Base-by-base conservation (phyloP, 2,113 vertebrate species). In the Ranitomeya imitator region DNA sequence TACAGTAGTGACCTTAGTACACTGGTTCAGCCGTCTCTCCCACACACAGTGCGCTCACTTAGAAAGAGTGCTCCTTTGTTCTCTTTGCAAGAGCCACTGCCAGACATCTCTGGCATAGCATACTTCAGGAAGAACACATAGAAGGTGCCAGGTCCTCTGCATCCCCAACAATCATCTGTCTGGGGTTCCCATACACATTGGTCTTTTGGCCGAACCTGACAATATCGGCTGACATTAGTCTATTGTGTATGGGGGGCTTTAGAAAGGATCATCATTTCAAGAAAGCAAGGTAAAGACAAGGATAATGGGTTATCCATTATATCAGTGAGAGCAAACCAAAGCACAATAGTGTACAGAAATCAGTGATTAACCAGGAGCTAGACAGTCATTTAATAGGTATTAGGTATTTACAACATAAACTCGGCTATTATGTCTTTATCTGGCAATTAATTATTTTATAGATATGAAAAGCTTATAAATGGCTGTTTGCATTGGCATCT, bases 391-490 rank as follows among this genome's bases (percentile, higher is more conserved):
- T 10, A n/a, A n/a, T n/a, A n/a, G n/a, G n/a, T n/a, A n/a, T n/a
- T n/a, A 59, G 14, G 5, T 81, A 16, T 37, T 81, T 81, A 60
- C 55, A 15, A 59, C 23, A 60, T 11, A 81, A 60, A 81, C 23
- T 4, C 0, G 37, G 8, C 79, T 31, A 60, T 60, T 81, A 26
- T 60, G 79, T 60, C 16, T 31, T 81, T 81, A 60, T 18, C 65
- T 26, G 52, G 15, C 65, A 73, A 73, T 21, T 67, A 2, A 84
- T 52, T 54, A n/a, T 21, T 65, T 83, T 83, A 21, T 69, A 12
- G 61, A 71, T 52, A 54, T 11, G 16, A 85, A 77, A 79, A 21
- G 69, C 15, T 85, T 76, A 54, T 77, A 79, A 76, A 79, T 78
- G 52, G 45, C 18, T 57, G 52, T 79, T 55, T 79, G 57, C 77